phyloP scores from a whole-genome alignment of 2,888 invertebrate species.

The Spodoptera littoralis region DNA sequence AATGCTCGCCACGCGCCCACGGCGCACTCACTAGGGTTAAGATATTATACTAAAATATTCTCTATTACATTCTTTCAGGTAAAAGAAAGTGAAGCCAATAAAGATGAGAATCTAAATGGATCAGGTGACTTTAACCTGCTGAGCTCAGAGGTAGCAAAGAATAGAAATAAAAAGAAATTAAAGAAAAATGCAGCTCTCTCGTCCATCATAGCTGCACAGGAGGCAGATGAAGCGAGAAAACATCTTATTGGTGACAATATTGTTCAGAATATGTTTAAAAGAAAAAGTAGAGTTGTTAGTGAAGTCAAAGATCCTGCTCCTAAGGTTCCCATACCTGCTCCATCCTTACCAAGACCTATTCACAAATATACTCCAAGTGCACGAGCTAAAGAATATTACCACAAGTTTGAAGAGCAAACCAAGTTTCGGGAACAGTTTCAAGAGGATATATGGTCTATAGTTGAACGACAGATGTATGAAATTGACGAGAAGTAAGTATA shows the following conservation, averaged over 20 bases:
- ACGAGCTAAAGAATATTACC: conserved; percentile 67
- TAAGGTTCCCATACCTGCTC: not conserved
- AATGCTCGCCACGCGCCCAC: too few relatives aligned
- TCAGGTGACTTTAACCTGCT: conserved; percentile 1
- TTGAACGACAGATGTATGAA: conserved; percentile 67
- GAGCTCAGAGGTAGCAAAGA: conserved; percentile 11
- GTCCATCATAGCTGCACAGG: conserved; percentile 61
- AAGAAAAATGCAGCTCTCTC: conserved; percentile 68
- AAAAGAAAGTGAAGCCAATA: conserved; percentile 41
- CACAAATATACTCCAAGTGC: conserved; percentile 63
- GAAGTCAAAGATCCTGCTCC: not conserved
- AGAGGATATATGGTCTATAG: conserved; percentile 68
- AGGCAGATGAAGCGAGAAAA: conserved; percentile 15
- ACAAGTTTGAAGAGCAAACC: conserved; percentile 62
- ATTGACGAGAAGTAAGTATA: conserved; percentile 66
- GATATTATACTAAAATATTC: not conserved
- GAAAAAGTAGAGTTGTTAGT: conserved; percentile 1
- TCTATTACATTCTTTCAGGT: conserved; percentile 61
- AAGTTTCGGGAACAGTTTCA: conserved; percentile 54
- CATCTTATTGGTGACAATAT: not conserved
- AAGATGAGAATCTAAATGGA: conserved; percentile 16
- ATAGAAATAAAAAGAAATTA: conserved; percentile 37
- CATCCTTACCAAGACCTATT: conserved; percentile 4
- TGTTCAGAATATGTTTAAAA: conserved; percentile 37
- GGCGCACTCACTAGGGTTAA: too few relatives aligned